phyloP scores from a whole-genome alignment of 2,888 invertebrate genomes.

The Mechanitis mazaeus region DNA sequence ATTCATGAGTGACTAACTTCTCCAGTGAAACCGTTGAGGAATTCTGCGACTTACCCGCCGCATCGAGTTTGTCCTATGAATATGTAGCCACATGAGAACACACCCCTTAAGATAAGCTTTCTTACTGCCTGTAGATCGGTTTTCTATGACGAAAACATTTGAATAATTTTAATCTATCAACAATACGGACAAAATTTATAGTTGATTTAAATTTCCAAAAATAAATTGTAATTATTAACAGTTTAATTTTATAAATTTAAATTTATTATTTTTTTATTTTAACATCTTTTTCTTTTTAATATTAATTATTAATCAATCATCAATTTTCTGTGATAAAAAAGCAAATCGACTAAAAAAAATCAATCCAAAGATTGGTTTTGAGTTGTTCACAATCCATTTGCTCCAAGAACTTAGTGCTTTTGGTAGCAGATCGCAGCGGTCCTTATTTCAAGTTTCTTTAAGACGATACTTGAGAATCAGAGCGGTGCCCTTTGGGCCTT shows the following conservation, averaged over 20 bases:
- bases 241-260: no score
- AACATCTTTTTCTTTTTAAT: no score
- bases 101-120: conserved; percentile 40
- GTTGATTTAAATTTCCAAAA: no score
- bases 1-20: conserved; percentile 66
- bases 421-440: conserved; percentile 61
- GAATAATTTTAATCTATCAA: no score
- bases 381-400: conserved; percentile 74
- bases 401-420: conserved; percentile 67
- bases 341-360: conserved; percentile 62
- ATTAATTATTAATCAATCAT: no score
- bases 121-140: conserved; percentile 7
- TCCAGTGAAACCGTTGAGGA: conserved; percentile 57
- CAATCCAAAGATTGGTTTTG: conserved; percentile 68
- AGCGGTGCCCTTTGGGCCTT: conserved; percentile 59
- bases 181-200: no score
- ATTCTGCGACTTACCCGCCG: conserved; percentile 53
- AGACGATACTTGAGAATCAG: conserved; percentile 70
- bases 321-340: neutral
- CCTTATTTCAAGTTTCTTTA: conserved; percentile 73
- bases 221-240: no score
- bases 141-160: no score
- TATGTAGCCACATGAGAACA: conserved; percentile 51
- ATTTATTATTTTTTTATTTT: no score
- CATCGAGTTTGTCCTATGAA: conserved; percentile 56